Evolutionary conservation across 2,113 vertebrate species (phyloP).

Genomic region (Myxocyprinus asiaticus): DNA sequence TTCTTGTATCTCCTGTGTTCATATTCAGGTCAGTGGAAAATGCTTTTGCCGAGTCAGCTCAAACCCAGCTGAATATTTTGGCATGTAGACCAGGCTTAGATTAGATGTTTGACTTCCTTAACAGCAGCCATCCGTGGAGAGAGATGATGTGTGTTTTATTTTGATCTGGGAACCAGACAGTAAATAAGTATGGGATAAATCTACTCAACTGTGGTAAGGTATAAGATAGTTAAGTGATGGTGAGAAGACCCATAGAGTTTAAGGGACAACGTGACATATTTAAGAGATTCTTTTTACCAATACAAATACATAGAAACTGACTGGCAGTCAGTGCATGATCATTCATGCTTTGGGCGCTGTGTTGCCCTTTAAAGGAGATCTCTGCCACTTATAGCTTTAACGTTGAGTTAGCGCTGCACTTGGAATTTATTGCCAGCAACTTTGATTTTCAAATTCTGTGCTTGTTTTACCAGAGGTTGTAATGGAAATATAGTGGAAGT

Average conservation of each 20-base stretch:
- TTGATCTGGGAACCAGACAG: no score
- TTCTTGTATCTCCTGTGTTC: neutral
- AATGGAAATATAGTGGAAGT: conserved; percentile 13
- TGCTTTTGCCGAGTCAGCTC: conserved; percentile 57
- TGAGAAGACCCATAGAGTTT: neutral
- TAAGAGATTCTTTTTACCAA: neutral
- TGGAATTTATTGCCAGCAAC: conserved; percentile 47
- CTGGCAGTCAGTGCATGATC: neutral
- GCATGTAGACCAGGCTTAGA: conserved; percentile 32
- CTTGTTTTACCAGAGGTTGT: conserved; percentile 31
- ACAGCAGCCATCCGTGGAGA: neutral
- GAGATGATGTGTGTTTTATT: neutral
- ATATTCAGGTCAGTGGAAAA: conserved; percentile 29
- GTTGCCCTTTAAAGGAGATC: conserved; percentile 61
- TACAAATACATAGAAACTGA: neutral
- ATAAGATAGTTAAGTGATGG: neutral
- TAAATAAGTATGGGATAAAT: no score
- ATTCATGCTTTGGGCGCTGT: conserved; percentile 8
- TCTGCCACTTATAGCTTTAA: conserved; percentile 39
- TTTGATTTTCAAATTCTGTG: conserved; percentile 29
- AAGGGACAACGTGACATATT: neutral
- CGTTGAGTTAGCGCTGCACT: conserved; percentile 22
- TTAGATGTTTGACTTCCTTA: conserved; percentile 47
- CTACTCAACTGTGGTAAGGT: neutral
- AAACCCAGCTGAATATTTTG: conserved; percentile 42